Evolutionary conservation across 2,797 vertebrate species (phyloP), one percentile per base, ranked within the genome.

Genomic region (Setipinna tenuifilis): DNA sequence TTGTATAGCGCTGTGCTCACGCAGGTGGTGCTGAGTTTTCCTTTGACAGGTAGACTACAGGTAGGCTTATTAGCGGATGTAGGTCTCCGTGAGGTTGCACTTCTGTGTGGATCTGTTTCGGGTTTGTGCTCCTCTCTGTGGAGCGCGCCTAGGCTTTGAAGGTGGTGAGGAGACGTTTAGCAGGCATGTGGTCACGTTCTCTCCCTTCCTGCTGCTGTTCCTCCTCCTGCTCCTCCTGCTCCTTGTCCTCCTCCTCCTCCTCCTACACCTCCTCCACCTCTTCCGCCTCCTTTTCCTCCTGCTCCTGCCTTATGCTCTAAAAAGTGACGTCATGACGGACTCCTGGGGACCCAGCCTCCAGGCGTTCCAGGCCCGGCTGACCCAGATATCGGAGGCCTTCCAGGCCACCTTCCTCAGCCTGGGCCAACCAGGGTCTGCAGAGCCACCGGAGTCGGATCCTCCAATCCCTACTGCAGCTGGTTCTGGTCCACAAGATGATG

Each of bases 331-430:
- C 65, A 88, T 87, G 92, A 90, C 90, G 78, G 88, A 94, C 16
- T 93, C 95, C 87, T 93, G 94, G 90, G 91, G 94, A 89, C 84
- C 90, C 88, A 93, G 95, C 88, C 91, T 94, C 83, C 94, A 96
- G 87, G 92, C 95, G 7, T 88, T 97, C 58, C 95, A 94, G 14
- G 92, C 94, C 68, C 97, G 96, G 96, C 93, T 97, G 87, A 92
- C 95, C 81, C 94, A 95, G 57, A 86, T 96, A 81, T 96, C 95
- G 0, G 94, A 96, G 92, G 94, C 95, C 0, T 85, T 96, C 68
- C 95, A 95, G 83, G 88, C 90, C 81, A 94, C 93, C 0, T 91
- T 96, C 84, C 87, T 92, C 86, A 92, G 89, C 59, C 81, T 85
- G 92, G 90, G 93, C 86, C 87, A 93, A 90, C 91, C 89, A 87